A percentile compares a stretch with the other conserved stretches of the same genome.
phyloP scores from a whole-genome alignment of 37 sponge, comb jelly and placozoan species.

The Agelas oroides region DNA sequence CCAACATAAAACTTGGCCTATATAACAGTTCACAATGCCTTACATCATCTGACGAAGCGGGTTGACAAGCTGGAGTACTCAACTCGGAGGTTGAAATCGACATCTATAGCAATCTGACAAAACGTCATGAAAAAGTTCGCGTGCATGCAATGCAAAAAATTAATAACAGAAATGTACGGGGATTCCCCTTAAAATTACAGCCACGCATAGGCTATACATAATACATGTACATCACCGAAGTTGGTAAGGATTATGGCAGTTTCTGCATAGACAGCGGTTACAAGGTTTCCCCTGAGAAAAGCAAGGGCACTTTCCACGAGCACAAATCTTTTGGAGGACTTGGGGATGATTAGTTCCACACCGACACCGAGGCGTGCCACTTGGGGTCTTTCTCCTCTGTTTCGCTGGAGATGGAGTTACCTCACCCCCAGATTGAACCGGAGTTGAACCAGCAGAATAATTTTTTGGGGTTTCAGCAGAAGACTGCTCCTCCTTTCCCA shows the following conservation, averaged over 20 bases:
- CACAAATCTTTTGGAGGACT: constrained; percentile 64
- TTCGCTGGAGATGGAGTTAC: not conserved
- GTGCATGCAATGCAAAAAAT: no score
- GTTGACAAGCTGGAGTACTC: no score
- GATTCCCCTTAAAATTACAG: no score
- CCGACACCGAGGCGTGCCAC: constrained; percentile 37
- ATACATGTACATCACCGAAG: not conserved
- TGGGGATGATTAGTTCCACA: constrained; percentile 64
- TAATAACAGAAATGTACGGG: no score
- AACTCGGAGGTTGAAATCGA: no score
- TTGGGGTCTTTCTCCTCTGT: not conserved
- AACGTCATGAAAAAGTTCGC: no score
- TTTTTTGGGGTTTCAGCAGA: constrained; percentile 2
- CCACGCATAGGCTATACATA: no score
- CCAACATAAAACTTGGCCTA: no score
- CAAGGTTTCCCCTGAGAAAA: constrained; percentile 49
- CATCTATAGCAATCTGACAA: no score
- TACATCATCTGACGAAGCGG: no score
- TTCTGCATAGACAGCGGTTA: constrained; percentile 50
- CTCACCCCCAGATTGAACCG: not conserved
- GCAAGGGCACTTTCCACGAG: constrained; percentile 66
- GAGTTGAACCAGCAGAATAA: not conserved
- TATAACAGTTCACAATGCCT: no score
- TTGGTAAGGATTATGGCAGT: constrained; percentile 66
- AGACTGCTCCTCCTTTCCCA: not conserved